Conservation (phyloP, 2,113 vertebrate species). For the Lagopus muta region DNA sequence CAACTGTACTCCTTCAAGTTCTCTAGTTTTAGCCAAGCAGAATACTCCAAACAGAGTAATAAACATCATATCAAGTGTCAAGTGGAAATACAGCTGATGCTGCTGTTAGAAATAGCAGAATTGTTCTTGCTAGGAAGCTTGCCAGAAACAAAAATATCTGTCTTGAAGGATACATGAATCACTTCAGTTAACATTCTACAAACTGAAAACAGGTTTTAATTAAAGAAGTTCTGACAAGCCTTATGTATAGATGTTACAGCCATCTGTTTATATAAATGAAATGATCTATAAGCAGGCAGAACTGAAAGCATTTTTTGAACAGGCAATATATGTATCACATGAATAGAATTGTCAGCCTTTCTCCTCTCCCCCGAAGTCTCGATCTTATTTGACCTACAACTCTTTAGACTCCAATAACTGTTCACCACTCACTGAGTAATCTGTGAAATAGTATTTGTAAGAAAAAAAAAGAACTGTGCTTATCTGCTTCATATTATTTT, state of each 20-base stretch:
- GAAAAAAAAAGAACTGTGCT: not conserved
- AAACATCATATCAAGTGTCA: not conserved
- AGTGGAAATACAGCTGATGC: too few relatives aligned
- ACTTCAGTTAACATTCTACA: not conserved
- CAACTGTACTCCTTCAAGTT: not conserved
- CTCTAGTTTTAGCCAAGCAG: not conserved
- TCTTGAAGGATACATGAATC: not conserved
- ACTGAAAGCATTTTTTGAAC: not conserved
- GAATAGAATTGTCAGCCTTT: not conserved
- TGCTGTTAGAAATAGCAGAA: not conserved
- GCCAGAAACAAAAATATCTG: not conserved
- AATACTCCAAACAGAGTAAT: not conserved
- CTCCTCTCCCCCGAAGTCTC: not conserved
- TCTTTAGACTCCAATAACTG: not conserved
- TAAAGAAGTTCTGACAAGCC: not conserved
- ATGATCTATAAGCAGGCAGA: not conserved
- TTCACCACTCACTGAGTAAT: not conserved
- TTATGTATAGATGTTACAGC: not conserved
- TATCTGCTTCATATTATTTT: not conserved
- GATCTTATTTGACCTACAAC: not conserved
- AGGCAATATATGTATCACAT: fast-evolving
- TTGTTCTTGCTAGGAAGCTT: not conserved
- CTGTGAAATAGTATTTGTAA: not conserved
- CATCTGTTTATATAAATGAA: not conserved
- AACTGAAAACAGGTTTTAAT: not conserved